Conservation (phyloP, 2,888 invertebrate genomes). For the Cataglyphis cursor region DNA sequence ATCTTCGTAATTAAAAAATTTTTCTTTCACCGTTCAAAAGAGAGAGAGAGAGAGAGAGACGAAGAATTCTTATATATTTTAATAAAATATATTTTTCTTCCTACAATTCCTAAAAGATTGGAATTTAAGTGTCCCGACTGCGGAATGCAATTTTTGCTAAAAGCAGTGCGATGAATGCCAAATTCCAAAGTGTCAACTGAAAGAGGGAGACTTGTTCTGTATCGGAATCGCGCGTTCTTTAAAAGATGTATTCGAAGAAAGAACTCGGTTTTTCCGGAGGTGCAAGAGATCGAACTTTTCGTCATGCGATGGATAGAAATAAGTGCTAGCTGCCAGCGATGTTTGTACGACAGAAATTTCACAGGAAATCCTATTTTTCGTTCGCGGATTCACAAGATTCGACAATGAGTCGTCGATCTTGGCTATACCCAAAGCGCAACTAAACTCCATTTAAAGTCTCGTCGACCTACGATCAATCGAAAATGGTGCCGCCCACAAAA, state of each 20-base stretch:
- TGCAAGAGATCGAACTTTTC: slow-evolving; percentile 22
- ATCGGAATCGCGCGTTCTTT: slow-evolving; percentile 13
- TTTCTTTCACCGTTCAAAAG: not conserved
- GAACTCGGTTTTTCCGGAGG: slow-evolving; percentile 25
- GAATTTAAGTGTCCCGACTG: not conserved
- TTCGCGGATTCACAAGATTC: slow-evolving; percentile 36
- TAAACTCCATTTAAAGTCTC: slow-evolving; percentile 81
- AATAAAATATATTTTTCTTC: not conserved
- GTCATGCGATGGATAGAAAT: slow-evolving; percentile 8
- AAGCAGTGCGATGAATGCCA: slow-evolving; percentile 15
- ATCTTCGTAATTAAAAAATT: not conserved
- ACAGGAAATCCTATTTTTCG: slow-evolving; percentile 75
- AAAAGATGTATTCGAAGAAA: slow-evolving; percentile 30
- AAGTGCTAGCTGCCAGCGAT: slow-evolving; percentile 59
- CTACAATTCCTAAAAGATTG: not conserved
- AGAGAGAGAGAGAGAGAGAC: not conserved
- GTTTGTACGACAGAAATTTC: slow-evolving; percentile 79
- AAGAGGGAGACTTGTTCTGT: slow-evolving; percentile 27
- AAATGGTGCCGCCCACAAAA: slow-evolving; percentile 78
- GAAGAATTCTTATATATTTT: not conserved
- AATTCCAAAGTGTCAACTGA: slow-evolving; percentile 30
- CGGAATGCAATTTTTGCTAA: not conserved
- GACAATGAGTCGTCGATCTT: slow-evolving; percentile 74
- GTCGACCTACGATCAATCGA: slow-evolving; percentile 74
- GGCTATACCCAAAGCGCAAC: slow-evolving; percentile 69